These are phyloP conservation scores for Cephalotes varians DNA, from an alignment of 2,888 invertebrate species.

Conservation along the genomic window DNA sequence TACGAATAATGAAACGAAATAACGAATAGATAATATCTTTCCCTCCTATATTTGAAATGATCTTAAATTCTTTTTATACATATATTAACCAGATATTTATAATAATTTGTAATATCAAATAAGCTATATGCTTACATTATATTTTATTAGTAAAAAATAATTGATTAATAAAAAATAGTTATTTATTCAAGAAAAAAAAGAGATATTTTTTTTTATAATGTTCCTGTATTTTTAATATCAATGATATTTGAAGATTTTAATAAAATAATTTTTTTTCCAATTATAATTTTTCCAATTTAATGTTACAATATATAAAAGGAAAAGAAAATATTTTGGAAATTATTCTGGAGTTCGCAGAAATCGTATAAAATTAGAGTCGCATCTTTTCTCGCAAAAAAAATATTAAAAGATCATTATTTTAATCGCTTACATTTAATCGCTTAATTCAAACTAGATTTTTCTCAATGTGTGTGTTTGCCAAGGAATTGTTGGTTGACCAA, in stretches of 20 bases:
- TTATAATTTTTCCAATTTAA: background rate
- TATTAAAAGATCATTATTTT: background rate
- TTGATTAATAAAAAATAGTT: background rate
- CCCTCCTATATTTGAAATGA: too few relatives aligned
- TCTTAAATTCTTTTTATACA: background rate
- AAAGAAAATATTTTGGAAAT: background rate
- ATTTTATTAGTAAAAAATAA: background rate
- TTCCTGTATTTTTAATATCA: background rate
- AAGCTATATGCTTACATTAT: background rate
- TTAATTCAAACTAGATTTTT: background rate
- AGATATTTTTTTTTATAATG: background rate
- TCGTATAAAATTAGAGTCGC: background rate
- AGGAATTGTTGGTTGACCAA: background rate
- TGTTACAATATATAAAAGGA: background rate
- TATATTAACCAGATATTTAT: background rate
- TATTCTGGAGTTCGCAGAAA: background rate
- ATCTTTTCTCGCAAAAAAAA: background rate
- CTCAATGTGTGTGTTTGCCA: background rate
- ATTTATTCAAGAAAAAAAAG: background rate
- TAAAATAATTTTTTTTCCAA: background rate
- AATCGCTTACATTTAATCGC: too few relatives aligned
- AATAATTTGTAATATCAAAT: background rate
- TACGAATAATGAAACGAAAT: background rate
- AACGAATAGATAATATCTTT: background rate
- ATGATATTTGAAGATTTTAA: background rate